These are phyloP conservation scores for Fregetta grallaria DNA, from an alignment of 2,113 vertebrate genomes.

Conservation along the genomic window DNA sequence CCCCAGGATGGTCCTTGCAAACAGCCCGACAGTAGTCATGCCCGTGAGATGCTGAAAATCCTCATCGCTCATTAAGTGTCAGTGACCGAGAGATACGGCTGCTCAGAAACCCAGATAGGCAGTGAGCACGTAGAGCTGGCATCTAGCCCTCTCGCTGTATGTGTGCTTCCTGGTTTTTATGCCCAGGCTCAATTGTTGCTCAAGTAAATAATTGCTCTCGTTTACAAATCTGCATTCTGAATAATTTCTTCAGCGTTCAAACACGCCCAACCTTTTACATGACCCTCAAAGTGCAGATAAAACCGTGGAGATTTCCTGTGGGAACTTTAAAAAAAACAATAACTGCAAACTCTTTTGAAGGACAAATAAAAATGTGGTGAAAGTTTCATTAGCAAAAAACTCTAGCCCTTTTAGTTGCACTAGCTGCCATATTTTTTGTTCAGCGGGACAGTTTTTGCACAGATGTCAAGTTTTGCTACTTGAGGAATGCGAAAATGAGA, in stretches of 20 bases:
- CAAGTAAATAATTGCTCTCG: not conserved
- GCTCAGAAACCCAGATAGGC: not conserved
- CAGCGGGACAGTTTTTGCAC: constrained; percentile 27
- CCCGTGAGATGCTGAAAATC: not conserved
- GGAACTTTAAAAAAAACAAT: constrained; percentile 65
- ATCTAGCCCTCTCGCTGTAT: not conserved
- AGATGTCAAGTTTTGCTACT: constrained; percentile 60
- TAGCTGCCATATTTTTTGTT: constrained; percentile 63
- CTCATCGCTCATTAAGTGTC: not conserved
- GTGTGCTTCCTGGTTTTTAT: constrained; percentile 45
- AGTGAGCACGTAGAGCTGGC: not conserved
- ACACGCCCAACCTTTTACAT: constrained; percentile 22
- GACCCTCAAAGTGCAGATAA: constrained; percentile 29
- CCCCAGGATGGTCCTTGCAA: not conserved
- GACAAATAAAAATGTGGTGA: constrained; percentile 41
- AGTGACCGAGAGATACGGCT: not conserved
- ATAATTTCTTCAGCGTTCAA: constrained; percentile 45
- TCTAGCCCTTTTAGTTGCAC: not conserved
- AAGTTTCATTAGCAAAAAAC: constrained; percentile 42
- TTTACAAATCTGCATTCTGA: constrained; percentile 56
- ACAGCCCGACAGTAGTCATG: not conserved
- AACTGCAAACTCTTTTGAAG: constrained; percentile 29
- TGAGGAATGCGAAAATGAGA: constrained; percentile 53
- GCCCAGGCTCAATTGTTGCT: constrained; percentile 12
- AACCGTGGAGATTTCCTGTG: constrained; percentile 48